Percentiles rank a stretch among this genome's conserved stretches.
Conservation (phyloP, 2,113 vertebrate genomes). For the Lanius ludovicianus region DNA sequence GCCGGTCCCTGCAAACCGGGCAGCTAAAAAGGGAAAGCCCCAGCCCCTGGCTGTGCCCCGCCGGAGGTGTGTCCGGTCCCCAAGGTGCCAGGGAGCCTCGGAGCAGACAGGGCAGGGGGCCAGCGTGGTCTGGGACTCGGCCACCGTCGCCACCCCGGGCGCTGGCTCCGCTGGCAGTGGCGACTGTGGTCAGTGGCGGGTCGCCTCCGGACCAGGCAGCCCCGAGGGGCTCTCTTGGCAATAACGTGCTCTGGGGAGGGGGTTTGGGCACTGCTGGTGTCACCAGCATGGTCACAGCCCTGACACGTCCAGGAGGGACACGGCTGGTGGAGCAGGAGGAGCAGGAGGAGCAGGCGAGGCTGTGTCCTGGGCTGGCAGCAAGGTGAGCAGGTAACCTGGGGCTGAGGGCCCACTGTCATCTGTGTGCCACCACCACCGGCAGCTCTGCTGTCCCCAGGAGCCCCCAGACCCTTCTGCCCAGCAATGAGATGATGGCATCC, state of each 20-base stretch:
- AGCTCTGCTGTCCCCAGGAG: background rate
- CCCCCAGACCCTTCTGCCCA: background rate
- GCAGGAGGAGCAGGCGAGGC: background rate
- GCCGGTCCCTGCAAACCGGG: background rate
- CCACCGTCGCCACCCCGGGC: background rate
- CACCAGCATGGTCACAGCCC: background rate
- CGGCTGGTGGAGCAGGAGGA: background rate
- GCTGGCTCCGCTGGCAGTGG: background rate
- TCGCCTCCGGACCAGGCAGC: background rate
- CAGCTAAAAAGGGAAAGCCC: conserved; percentile 62
- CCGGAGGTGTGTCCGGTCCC: conserved; percentile 60
- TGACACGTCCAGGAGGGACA: rapidly evolving
- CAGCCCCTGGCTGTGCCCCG: background rate
- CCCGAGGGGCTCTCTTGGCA: background rate
- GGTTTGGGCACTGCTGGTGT: background rate
- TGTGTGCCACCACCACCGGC: background rate
- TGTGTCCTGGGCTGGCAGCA: background rate
- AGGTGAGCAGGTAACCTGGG: background rate
- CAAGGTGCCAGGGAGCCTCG: conserved; percentile 47
- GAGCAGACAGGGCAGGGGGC: conserved; percentile 22
- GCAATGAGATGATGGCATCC: rapidly evolving
- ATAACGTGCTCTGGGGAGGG: background rate
- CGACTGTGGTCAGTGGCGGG: rapidly evolving
- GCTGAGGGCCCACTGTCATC: rapidly evolving
- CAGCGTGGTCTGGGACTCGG: conserved; percentile 28